phyloP scores from a whole-genome alignment of 2,797 vertebrate species.

The Pseudocheirus occidentalis region DNA sequence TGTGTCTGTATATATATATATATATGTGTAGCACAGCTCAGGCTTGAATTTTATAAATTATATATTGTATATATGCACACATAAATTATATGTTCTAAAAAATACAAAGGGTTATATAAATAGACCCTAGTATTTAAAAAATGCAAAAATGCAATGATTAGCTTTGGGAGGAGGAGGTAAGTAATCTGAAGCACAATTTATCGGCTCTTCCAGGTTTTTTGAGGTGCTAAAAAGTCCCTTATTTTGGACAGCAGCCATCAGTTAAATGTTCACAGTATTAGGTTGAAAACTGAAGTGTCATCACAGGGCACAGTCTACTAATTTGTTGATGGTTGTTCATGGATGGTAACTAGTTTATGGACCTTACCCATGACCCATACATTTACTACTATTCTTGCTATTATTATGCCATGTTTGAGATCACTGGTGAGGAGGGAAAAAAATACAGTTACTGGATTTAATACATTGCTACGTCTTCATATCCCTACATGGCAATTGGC shows the following conservation, averaged over 20 bases:
- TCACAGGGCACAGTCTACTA: not conserved
- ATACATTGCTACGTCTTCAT: conserved; percentile 16
- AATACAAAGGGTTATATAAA: not conserved
- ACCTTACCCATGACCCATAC: not conserved
- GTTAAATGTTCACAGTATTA: conserved; percentile 30
- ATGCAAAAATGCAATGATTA: not conserved
- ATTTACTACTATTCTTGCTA: conserved; percentile 19
- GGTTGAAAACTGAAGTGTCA: conserved; percentile 42
- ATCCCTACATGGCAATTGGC: conserved; percentile 41
- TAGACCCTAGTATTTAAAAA: not conserved
- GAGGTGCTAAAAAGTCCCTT: conserved; percentile 13
- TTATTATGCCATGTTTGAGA: not conserved
- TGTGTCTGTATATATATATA: not conserved
- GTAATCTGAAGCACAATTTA: not conserved
- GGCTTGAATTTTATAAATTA: not conserved
- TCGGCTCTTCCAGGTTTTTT: conserved; percentile 18
- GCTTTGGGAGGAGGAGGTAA: not conserved
- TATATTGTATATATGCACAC: not conserved
- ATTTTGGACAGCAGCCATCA: conserved; percentile 22
- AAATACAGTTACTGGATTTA: conserved; percentile 37
- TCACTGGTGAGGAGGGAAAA: not conserved
- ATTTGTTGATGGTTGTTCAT: conserved; percentile 13
- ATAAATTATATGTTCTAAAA: not conserved
- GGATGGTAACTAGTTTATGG: conserved; percentile 17
- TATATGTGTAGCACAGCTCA: not conserved